phyloP scores from a whole-genome alignment of 2,113 vertebrate species.

The Rhinolophus ferrumequinum region DNA sequence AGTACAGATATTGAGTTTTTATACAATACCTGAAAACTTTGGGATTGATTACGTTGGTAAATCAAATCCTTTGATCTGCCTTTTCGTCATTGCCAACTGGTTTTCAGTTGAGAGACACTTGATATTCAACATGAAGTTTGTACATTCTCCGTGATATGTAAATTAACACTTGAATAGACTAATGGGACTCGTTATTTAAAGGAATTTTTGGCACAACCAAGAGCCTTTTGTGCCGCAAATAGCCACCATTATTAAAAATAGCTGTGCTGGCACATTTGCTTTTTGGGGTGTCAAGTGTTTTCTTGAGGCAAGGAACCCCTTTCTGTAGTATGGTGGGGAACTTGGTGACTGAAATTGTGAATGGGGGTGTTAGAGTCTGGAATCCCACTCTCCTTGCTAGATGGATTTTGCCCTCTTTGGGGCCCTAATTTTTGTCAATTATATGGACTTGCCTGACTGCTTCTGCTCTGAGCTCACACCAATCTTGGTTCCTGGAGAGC shows the following conservation, averaged over 20 bases:
- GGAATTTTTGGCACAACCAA: constrained; percentile 38
- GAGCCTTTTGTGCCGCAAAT: constrained; percentile 71
- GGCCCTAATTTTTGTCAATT: not conserved
- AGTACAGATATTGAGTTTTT: not conserved
- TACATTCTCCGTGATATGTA: not conserved
- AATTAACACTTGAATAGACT: constrained; percentile 53
- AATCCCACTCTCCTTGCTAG: not conserved
- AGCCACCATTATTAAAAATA: constrained; percentile 61
- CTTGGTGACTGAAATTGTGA: not conserved
- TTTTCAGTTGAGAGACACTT: not conserved
- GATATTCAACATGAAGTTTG: constrained; percentile 28
- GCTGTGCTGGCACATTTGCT: constrained; percentile 19
- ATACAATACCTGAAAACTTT: accelerated
- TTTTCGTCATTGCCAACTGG: not conserved
- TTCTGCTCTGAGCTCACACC: not conserved
- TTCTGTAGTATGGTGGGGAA: not conserved
- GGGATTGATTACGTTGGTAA: not conserved
- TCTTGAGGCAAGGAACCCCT: not conserved
- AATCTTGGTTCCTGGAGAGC: not conserved
- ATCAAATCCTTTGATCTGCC: not conserved
- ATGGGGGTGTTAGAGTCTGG: not conserved
- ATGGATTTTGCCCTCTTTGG: not conserved
- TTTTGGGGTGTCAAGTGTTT: constrained; percentile 20
- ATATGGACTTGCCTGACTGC: accelerated
- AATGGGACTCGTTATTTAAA: constrained; percentile 42